Evolutionary conservation across 2,888 invertebrate species (phyloP), one percentile per base, ranked within the genome.

Genomic region (Diarsia mendica): DNA sequence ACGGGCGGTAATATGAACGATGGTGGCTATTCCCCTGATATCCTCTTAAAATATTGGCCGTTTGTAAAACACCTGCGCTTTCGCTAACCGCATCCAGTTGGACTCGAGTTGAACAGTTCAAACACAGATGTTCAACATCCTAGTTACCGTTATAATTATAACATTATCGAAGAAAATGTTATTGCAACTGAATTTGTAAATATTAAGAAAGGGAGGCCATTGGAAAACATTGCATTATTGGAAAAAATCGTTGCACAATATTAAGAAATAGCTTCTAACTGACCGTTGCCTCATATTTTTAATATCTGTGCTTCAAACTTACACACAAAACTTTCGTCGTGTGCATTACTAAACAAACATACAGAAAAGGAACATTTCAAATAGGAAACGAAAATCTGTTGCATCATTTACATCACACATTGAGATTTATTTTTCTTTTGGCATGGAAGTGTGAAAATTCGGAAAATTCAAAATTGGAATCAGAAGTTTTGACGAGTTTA

Each of bases 1-100:
- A 89, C 63, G 81, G 81, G 72, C 87, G 86, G 88, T 85, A 86
- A 88, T 79, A 83, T 77, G 73, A 79, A 84, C 87, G 86, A 87
- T 88, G 89, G 86, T 88, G 87, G 87, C 85, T 86, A 86, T 87
- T 81, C 82, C 69, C 75, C 77, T 77, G 76, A 80, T 86, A 88
- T 87, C 89, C 91, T 93, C 90, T 93, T 92, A 94, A 92, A 93
- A 94, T 92, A 93, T 93, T 93, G 89, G 91, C 92, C 90, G 89
- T 89, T 79, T 80, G 88, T 75, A 65, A 67, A 89, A 88, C 92
- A 92, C 90, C 90, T 90, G 91, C 90, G 79, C 88, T 87, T 91
- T 91, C 76, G 89, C 90, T 85, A 85, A 86, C 80, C 81, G 74
- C 60, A 66, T 75, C 65, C 72, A 73, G 66, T n/a, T 77, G 53